These are phyloP conservation scores for Mimumesa dahlbomi DNA, from an alignment of 2,888 invertebrate genomes.

Conservation along the genomic window DNA sequence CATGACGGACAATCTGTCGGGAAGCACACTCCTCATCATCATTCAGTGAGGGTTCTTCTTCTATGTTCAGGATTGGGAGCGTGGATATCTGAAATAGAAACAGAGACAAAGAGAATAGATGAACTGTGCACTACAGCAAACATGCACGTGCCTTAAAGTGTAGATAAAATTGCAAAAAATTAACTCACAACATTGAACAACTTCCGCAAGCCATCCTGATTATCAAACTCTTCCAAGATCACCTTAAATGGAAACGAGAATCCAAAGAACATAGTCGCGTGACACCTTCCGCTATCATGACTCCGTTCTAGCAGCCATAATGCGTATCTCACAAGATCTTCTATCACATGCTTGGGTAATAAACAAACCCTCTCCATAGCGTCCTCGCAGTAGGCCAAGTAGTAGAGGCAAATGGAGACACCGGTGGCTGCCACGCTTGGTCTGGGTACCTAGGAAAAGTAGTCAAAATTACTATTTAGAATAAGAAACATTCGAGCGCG, in stretches of 20 bases:
- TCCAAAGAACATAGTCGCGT: slow-evolving; percentile 99
- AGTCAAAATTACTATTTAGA: no score
- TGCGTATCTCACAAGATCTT: slow-evolving; percentile 92
- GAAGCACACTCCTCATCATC: slow-evolving; percentile 96
- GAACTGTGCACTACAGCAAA: no score
- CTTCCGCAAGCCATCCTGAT: slow-evolving; percentile 95
- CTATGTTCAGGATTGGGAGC: slow-evolving; percentile 90
- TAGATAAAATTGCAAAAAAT: neutral
- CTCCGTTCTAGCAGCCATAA: slow-evolving; percentile 98
- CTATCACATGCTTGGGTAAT: slow-evolving; percentile 89
- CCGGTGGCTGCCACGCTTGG: slow-evolving; percentile 98
- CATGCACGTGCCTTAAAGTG: neutral
- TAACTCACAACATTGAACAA: slow-evolving; percentile 92
- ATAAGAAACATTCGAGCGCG: no score
- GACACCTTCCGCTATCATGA: slow-evolving; percentile 98
- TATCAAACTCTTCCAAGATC: slow-evolving; percentile 96
- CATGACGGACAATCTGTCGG: slow-evolving; percentile 94
- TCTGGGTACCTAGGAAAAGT: no score
- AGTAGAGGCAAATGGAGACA: slow-evolving; percentile 97
- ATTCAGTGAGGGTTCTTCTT: slow-evolving; percentile 83
- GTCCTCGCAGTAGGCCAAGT: slow-evolving; percentile 97
- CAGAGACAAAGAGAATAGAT: no score
- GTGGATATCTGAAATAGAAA: slow-evolving; percentile 90
- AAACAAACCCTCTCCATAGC: slow-evolving; percentile 98
- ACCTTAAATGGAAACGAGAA: slow-evolving; percentile 95